Evolutionary conservation across 2,113 vertebrate genomes (phyloP).

Genomic region (Ceyx melanurus): DNA sequence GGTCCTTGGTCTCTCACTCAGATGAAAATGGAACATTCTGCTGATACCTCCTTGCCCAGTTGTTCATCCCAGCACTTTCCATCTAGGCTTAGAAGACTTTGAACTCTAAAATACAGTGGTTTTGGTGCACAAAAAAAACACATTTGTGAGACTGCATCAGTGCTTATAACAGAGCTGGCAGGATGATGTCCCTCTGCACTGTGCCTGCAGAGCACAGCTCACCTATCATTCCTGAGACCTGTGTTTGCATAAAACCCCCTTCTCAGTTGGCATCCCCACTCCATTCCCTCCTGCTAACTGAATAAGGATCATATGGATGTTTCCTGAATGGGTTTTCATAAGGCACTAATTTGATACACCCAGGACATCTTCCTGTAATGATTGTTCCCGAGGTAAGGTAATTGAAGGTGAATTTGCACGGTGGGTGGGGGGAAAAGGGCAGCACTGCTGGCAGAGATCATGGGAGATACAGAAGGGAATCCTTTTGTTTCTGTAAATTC

Average conservation of each 20-base stretch:
- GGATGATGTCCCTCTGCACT: background rate
- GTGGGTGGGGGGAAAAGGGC: background rate
- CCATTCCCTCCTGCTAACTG: conserved; percentile 4
- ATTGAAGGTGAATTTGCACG: background rate
- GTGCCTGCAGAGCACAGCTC: background rate
- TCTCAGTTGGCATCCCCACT: background rate
- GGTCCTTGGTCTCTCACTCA: background rate
- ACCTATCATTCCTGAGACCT: background rate
- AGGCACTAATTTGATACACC: conserved; percentile 31
- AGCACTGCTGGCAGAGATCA: background rate
- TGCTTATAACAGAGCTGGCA: background rate
- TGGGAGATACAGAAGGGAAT: background rate
- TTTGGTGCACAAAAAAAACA: background rate
- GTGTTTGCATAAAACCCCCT: background rate
- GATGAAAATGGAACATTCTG: background rate
- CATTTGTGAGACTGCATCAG: background rate
- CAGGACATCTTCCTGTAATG: conserved; percentile 3
- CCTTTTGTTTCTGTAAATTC: background rate
- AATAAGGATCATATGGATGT: background rate
- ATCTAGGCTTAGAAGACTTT: background rate
- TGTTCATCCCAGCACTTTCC: background rate
- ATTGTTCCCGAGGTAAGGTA: conserved; percentile 6
- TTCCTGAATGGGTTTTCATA: conserved; percentile 16
- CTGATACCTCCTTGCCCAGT: background rate
- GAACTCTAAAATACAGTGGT: background rate